These are phyloP conservation scores for Meliscaeva auricollis DNA, from an alignment of 2,888 invertebrate genomes.

Conservation along the genomic window DNA sequence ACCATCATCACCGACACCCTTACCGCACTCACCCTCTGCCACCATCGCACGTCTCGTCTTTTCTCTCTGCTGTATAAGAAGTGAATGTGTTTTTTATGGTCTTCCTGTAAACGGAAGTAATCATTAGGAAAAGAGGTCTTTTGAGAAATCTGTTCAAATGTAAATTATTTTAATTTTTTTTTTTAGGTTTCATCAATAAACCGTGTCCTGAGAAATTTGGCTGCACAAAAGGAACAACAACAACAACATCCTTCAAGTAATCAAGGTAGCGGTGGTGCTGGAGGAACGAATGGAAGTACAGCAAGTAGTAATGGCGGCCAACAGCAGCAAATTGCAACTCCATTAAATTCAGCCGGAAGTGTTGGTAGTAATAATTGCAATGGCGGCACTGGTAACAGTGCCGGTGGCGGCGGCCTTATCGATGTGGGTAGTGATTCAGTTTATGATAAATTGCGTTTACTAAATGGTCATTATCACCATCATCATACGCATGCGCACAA, in stretches of 20 bases:
- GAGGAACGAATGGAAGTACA: conserved; percentile 52
- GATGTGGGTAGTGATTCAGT: conserved; percentile 77
- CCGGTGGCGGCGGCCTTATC: conserved; percentile 34
- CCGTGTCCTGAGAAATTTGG: conserved; percentile 97
- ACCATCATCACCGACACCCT: conserved; percentile 43
- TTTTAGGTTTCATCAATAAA: conserved; percentile 88
- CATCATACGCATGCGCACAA: conserved; percentile 76
- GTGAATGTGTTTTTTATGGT: conserved; percentile 54
- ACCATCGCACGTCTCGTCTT: neutral
- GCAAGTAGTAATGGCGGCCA: conserved; percentile 49
- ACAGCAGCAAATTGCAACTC: conserved; percentile 79
- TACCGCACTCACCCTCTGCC: neutral
- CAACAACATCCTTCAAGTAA: conserved; percentile 69
- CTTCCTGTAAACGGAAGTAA: conserved; percentile 62
- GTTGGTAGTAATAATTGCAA: conserved; percentile 79
- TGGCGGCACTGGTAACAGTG: conserved; percentile 68
- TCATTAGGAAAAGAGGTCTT: conserved; percentile 56
- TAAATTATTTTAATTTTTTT: conserved; percentile 58
- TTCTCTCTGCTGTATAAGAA: neutral
- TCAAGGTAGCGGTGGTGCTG: conserved; percentile 55
- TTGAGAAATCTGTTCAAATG: conserved; percentile 4
- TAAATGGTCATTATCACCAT: conserved; percentile 79
- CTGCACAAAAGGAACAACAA: conserved; percentile 93
- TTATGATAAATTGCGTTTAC: conserved; percentile 82
- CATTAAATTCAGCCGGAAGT: conserved; percentile 81